Conservation (phyloP, 2,888 invertebrate species). For the Idaea biselata region DNA sequence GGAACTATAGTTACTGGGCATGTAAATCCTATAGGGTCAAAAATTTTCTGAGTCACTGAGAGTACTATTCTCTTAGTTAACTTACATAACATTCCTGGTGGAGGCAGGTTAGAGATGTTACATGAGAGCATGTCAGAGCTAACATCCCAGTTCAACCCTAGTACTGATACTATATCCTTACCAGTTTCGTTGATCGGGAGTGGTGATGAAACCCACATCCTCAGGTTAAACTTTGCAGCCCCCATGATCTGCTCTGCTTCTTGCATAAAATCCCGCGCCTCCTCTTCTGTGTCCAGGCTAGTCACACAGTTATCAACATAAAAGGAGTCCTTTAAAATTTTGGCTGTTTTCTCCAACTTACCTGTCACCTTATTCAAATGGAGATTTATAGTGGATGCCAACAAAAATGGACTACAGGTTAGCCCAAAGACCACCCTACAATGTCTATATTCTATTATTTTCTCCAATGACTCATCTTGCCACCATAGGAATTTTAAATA, state of each 20-base stretch:
- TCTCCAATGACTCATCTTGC: constrained; percentile 3
- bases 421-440: constrained; percentile 12
- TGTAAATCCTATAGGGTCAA: not conserved
- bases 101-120: not conserved
- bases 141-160: constrained; percentile 10
- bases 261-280: not conserved
- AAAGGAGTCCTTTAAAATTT: constrained; percentile 5
- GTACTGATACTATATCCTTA: constrained; percentile 7
- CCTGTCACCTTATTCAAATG: constrained; percentile 6
- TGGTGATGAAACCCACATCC: constrained; percentile 7
- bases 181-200: constrained; percentile 4
- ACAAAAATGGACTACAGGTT: constrained; percentile 11
- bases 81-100: not conserved
- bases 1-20: not conserved
- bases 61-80: not conserved
- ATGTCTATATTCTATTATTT: constrained; percentile 7
- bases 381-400: constrained; percentile 8
- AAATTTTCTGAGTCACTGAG: not conserved
- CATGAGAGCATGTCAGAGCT: constrained; percentile 6
- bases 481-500: constrained; percentile 12
- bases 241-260: constrained; percentile 11
- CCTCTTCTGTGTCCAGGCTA: constrained; percentile 8
- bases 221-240: constrained; percentile 8
- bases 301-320: constrained; percentile 12
- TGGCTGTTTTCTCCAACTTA: not conserved